phyloP scores from a whole-genome alignment of 2,888 invertebrate species.

The Cylindroiulus punctatus region DNA sequence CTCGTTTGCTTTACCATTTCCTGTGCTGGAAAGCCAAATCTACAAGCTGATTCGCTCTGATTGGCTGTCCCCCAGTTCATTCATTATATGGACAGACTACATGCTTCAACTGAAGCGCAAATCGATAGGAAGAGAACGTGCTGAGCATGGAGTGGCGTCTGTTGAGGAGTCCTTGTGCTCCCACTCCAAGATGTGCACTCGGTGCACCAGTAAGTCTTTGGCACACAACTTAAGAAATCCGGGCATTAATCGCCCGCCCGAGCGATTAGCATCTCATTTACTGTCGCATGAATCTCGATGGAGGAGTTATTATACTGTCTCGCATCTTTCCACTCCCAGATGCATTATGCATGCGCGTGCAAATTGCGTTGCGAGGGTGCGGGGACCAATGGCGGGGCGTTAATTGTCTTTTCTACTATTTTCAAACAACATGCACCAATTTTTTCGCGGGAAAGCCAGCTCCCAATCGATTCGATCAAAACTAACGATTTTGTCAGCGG shows the following conservation, averaged over 20 bases:
- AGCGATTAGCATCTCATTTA: conserved; percentile 47
- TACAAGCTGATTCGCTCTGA: too few relatives aligned
- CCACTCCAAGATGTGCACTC: not conserved
- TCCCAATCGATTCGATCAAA: not conserved
- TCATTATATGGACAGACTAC: too few relatives aligned
- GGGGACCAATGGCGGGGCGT: not conserved
- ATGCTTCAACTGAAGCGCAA: not conserved
- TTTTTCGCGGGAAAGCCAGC: not conserved
- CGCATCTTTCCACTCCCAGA: not conserved
- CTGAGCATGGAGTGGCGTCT: conserved; percentile 1
- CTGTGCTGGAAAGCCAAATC: too few relatives aligned
- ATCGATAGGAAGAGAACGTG: not conserved
- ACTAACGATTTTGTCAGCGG: conserved; percentile 4
- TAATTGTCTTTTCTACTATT: conserved; percentile 38
- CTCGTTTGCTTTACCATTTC: too few relatives aligned
- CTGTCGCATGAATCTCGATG: conserved; percentile 14
- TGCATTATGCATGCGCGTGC: conserved; percentile 11
- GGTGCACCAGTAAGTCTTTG: conserved; percentile 5
- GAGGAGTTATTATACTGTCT: not conserved
- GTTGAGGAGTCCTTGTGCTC: not conserved
- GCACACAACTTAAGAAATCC: conserved; percentile 38
- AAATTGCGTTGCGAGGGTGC: conserved; percentile 4
- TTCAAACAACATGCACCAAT: conserved; percentile 1
- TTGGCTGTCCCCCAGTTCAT: too few relatives aligned
- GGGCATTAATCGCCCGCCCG: conserved; percentile 1